Base-by-base conservation (phyloP, 1,140 invertebrate genomes). In the Aporrectodea caliginosa region DNA sequence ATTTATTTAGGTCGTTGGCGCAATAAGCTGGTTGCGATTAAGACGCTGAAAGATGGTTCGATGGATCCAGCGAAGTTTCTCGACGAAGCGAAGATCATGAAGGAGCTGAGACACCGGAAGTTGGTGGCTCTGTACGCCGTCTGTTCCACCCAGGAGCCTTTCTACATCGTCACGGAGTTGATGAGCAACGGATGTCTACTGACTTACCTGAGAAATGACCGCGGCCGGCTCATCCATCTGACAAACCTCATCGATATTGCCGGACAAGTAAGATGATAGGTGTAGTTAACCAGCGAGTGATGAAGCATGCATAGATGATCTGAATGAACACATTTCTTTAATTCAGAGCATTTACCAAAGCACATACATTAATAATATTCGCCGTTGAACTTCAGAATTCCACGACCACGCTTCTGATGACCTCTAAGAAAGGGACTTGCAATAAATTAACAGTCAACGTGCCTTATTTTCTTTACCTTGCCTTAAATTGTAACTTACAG, bases 71-170 rank as follows among this genome's bases (percentile, higher is more conserved):
- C 95, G 88, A 97, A 98, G 89, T 99, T 99, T 91, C 91, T 99
- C 78, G 94, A 95, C 1, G 98, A 99, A 90, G 98, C 98, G 29
- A 95, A 98, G 90, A 98, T 99, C 72, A 99, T 99, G 98, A 99
- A 99, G 88, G 97, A 97, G 89, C 90, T 90, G 73, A 91, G 96
- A 77, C 97, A 99, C 89, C 92, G 90, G 43, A 99, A 99, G 89
- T 91, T 99, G 27, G 98, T 99, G 83, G 96, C 98, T 85, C 89
- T 99, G 71, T 97, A 98, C 88, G 98, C 97, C 22, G 97, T 99
- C 16, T 99, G 98, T 86, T 99, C 97, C 16, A 92, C 97, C 84
- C 97, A 97, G 85, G 97, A 99, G 88, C 98, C 98, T 0, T 98
- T 99, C 86, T 98, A 98, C 86, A 99, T 99, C 84, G 98, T 99